Evolutionary conservation across 2,113 vertebrate genomes (phyloP).

Genomic region (Rhabdomys dilectus): DNA sequence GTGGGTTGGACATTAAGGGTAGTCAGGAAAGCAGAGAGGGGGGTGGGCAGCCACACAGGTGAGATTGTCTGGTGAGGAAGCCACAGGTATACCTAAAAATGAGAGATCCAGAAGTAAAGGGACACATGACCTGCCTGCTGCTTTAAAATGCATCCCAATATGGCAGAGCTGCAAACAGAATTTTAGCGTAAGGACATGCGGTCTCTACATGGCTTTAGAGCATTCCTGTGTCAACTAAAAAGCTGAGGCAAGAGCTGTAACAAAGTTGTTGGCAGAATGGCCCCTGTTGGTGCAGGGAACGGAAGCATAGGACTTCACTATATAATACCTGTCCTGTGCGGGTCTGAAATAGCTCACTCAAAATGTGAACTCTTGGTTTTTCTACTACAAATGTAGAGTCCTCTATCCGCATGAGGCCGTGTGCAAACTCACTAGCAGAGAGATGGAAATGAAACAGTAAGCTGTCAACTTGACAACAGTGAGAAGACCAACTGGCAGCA

Average conservation of each 20-base stretch:
- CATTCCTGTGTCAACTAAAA: background rate
- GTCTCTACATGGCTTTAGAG: background rate
- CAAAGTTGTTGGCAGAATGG: background rate
- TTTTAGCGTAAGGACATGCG: background rate
- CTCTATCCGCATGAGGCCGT: background rate
- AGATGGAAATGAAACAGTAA: background rate
- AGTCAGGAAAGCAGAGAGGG: background rate
- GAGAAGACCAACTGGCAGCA: background rate
- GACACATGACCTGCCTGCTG: background rate
- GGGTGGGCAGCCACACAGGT: background rate
- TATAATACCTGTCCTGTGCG: background rate
- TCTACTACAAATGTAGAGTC: background rate
- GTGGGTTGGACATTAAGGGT: accelerated
- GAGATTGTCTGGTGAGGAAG: background rate
- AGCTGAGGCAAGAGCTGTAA: background rate
- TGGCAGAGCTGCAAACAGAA: background rate
- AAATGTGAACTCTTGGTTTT: background rate
- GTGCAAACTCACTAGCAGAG: background rate
- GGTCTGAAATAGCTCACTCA: background rate
- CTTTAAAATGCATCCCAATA: background rate
- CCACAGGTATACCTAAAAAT: background rate
- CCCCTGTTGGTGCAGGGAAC: too few relatives aligned
- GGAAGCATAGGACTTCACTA: background rate
- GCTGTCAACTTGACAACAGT: background rate
- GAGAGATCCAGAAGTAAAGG: background rate